Conservation (phyloP, 2,888 invertebrate species). For the Hydrotaea cyrtoneurina region DNA sequence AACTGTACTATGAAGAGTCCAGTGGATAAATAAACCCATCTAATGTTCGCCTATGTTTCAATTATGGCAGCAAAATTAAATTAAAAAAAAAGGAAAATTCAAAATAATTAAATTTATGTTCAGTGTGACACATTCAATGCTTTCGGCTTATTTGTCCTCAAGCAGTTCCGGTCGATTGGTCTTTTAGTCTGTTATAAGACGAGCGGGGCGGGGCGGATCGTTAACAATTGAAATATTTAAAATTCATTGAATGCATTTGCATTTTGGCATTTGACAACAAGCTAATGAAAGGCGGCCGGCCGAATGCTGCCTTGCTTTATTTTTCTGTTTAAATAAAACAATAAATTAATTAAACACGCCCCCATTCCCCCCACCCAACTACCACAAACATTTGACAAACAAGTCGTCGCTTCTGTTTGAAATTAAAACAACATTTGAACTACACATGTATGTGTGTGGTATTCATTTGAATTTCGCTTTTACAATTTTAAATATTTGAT, state of each 20-base stretch:
- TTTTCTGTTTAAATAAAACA: not conserved
- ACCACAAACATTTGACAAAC: not conserved
- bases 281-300: not conserved
- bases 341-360: constrained; percentile 1
- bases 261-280: constrained; percentile 6
- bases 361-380: too few species aligned
- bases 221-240: constrained; percentile 14
- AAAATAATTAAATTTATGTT: too few species aligned
- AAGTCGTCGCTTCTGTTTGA: too few species aligned
- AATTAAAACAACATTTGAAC: too few species aligned
- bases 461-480: not conserved
- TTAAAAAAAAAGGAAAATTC: not conserved
- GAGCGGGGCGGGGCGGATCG: not conserved
- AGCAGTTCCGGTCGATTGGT: not conserved
- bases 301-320: not conserved
- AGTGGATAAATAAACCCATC: too few species aligned
- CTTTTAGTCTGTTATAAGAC: not conserved
- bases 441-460: too few species aligned
- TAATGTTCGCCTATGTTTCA: not conserved
- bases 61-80: constrained; percentile 1
- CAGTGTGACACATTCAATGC: not conserved
- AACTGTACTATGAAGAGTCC: not conserved
- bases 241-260: constrained; percentile 18
- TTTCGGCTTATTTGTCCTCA: not conserved
- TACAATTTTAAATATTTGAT: not conserved